These are phyloP conservation scores for Spondyliosoma cantharus DNA, from an alignment of 2,797 vertebrate species.

Conservation along the genomic window DNA sequence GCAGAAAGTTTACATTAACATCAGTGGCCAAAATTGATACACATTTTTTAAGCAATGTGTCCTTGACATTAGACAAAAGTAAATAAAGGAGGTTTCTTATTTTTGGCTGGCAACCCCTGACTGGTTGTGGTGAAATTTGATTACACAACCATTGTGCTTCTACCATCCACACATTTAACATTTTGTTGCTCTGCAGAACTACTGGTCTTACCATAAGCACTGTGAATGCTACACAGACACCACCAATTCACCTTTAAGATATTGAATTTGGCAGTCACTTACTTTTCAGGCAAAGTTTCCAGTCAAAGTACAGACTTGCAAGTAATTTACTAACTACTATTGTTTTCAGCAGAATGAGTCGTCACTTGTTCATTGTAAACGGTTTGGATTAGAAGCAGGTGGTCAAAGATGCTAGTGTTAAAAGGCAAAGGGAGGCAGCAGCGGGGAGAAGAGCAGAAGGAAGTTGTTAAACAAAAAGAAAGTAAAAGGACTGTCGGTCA, in stretches of 20 bases:
- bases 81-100: background rate
- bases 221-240: background rate
- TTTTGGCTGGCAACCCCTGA: background rate
- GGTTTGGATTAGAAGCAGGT: conserved; percentile 5
- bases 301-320: background rate
- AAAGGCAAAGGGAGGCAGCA: conserved; percentile 28
- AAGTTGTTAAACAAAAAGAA: conserved; percentile 17
- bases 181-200: background rate
- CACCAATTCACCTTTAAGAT: background rate
- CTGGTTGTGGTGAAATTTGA: background rate
- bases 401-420: conserved; percentile 7
- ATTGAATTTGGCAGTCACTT: background rate
- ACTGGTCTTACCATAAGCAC: background rate
- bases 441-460: conserved; percentile 15
- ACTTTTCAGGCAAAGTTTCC: background rate
- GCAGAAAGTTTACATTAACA: background rate
- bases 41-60: background rate
- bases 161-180: background rate
- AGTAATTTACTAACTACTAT: background rate
- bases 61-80: background rate
- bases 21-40: background rate
- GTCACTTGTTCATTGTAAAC: background rate
- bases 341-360: background rate
- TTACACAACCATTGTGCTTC: background rate
- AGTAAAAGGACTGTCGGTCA: conserved; percentile 8